Evolutionary conservation across 2,888 invertebrate species (phyloP).

Genomic region (Homarus gammarus): DNA sequence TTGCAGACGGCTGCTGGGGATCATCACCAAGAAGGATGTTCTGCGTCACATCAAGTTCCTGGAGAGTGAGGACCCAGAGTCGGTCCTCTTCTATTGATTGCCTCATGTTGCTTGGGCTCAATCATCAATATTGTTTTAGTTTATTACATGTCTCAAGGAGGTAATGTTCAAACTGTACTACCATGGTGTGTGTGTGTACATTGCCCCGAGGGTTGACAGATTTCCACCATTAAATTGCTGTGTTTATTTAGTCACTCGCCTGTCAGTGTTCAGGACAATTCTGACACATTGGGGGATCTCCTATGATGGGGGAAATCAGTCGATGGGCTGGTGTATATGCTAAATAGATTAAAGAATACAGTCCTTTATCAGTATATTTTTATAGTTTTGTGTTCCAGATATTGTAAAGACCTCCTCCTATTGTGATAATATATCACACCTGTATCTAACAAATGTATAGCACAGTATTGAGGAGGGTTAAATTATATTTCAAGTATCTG

Average conservation of each 20-base stretch:
- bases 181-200: not conserved
- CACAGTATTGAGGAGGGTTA: not conserved
- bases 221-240: not conserved
- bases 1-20: conserved; percentile 93
- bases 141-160: not conserved
- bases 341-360: conserved; percentile 26
- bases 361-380: conserved; percentile 41
- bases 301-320: not conserved
- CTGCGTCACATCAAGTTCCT: conserved; percentile 91
- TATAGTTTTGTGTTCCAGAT: conserved; percentile 40
- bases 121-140: not conserved
- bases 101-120: not conserved
- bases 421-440: not conserved
- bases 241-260: not conserved
- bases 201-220: not conserved
- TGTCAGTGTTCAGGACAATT: not conserved
- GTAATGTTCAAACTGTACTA: not conserved
- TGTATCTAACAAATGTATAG: not conserved
- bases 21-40: conserved; percentile 99
- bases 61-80: conserved; percentile 96
- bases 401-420: not conserved
- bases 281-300: not conserved
- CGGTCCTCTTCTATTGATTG: conserved; percentile 90
- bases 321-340: conserved; percentile 28
- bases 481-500: not conserved